A percentile compares a stretch with the other conserved stretches of the same genome.
phyloP scores from a whole-genome alignment of 2,797 vertebrate species.

The Graptemys geographica region DNA sequence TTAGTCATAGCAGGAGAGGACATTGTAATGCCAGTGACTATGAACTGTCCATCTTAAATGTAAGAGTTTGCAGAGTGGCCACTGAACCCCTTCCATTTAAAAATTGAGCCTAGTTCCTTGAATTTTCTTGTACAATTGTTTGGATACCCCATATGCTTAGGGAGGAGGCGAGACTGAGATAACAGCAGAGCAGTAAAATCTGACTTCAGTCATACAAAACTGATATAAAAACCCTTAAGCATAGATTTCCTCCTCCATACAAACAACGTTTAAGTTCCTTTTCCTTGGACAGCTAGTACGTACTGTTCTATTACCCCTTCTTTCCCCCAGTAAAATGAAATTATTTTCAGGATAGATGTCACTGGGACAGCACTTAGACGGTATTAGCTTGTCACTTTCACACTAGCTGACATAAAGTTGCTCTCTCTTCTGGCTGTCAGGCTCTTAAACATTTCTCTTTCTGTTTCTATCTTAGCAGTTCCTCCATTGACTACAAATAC shows the following conservation, averaged over 20 bases:
- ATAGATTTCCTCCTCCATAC: background rate
- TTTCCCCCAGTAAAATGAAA: background rate
- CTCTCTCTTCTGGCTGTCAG: background rate
- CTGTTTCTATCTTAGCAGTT: constrained; percentile 77
- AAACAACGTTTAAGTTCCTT: background rate
- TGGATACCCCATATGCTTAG: background rate
- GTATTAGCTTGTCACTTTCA: background rate
- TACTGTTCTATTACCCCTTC: background rate
- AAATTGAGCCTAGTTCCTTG: background rate
- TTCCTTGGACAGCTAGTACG: background rate
- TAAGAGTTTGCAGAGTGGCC: background rate
- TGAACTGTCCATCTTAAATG: background rate
- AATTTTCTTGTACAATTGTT: background rate
- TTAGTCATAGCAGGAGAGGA: background rate
- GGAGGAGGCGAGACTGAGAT: background rate
- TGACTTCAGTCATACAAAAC: background rate
- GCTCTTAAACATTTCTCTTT: background rate
- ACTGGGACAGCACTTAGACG: background rate
- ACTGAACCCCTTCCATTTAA: background rate
- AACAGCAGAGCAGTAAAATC: background rate
- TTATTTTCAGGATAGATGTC: background rate
- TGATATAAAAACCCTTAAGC: background rate
- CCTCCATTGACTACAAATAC: constrained; percentile 83
- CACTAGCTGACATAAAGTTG: background rate
- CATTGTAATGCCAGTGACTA: background rate